Evolutionary conservation across 1,140 invertebrate genomes (phyloP).

Genomic region (Kradibia gibbosae): DNA sequence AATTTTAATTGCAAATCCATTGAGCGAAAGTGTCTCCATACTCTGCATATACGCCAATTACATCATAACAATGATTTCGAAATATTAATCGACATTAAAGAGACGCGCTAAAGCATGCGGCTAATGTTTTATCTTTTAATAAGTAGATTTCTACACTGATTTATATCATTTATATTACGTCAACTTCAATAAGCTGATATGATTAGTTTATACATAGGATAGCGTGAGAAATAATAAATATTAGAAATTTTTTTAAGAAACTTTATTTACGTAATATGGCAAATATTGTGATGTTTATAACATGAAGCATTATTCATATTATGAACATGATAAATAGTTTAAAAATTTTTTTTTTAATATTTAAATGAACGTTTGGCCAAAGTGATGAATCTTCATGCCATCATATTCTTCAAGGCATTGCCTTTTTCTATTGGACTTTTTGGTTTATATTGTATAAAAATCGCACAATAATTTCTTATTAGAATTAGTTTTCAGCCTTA

Average conservation of each 20-base stretch:
- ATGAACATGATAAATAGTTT: constrained; percentile 16
- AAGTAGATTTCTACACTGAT: no score
- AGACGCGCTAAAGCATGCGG: no score
- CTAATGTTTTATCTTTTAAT: no score
- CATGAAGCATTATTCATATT: constrained; percentile 1
- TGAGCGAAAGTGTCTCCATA: no score
- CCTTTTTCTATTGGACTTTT: constrained; percentile 3
- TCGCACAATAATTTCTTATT: constrained; percentile 11
- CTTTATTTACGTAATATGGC: constrained; percentile 40
- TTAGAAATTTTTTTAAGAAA: constrained; percentile 34
- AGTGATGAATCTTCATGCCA: constrained; percentile 32
- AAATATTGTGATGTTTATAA: constrained; percentile 37
- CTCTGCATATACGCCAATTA: no score
- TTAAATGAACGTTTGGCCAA: not conserved
- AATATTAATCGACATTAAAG: no score
- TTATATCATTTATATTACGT: no score
- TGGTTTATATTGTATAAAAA: constrained; percentile 36
- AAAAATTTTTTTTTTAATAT: constrained; percentile 6
- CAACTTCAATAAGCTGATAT: not conserved
- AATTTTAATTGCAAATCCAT: no score
- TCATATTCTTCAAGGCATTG: constrained; percentile 7
- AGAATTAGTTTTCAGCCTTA: constrained; percentile 74
- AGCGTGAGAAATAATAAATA: not conserved
- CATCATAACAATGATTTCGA: no score
- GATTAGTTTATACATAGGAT: not conserved